Percentiles rank a stretch among this genome's conserved stretches.
Conservation (phyloP, 2,113 vertebrate species). For the Phyllostomus discolor region DNA sequence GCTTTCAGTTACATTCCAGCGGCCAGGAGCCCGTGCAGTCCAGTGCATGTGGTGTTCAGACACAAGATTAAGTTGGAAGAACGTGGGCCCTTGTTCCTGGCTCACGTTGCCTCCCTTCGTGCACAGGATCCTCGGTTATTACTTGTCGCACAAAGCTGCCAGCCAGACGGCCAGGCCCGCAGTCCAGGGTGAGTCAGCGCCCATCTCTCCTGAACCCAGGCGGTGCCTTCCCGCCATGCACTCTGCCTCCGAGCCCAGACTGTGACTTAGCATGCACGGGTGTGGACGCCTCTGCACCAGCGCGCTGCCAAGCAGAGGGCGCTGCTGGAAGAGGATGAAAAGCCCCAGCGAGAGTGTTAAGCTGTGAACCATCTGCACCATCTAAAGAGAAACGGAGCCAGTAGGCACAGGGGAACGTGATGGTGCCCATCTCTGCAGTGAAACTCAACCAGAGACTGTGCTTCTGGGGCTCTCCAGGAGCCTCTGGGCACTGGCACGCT, state of each 20-base stretch:
- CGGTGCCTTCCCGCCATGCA: neutral
- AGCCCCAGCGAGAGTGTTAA: accelerated
- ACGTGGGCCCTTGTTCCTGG: neutral
- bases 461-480: neutral
- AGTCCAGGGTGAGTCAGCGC: neutral
- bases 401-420: neutral
- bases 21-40: neutral
- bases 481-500: neutral
- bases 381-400: neutral
- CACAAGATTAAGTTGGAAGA: neutral
- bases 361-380: neutral
- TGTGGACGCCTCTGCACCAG: neutral
- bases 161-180: neutral
- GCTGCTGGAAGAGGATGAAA: neutral
- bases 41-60: accelerated
- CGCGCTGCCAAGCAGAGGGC: neutral
- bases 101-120: accelerated
- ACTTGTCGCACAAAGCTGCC: neutral
- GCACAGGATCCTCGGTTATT: accelerated
- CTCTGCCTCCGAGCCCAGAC: neutral
- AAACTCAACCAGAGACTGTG: neutral
- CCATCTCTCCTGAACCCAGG: neutral
- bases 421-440: neutral
- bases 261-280: neutral
- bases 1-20: neutral